Evolutionary conservation across 2,888 invertebrate species (phyloP), one percentile per base, ranked within the genome.

Genomic region (Drosophila putrida): DNA sequence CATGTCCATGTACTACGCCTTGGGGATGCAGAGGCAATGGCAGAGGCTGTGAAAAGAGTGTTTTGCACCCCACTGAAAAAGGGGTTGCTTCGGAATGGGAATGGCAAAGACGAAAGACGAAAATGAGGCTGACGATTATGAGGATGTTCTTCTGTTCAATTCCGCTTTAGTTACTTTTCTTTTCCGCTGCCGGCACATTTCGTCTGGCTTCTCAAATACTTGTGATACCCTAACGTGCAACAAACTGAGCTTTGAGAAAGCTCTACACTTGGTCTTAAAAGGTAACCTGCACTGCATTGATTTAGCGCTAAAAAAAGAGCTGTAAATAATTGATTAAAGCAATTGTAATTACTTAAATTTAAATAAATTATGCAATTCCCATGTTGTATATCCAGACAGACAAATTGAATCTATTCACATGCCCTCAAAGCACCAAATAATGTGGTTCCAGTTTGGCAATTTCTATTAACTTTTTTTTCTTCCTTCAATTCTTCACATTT

Each of bases 21-120:
- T 66, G 64, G 50, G 68, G 62, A 53, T 60, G 65, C 68, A 62
- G 51, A 27, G 33, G 35, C 53, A 49, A 39, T 11, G 49, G 38
- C 62, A 38, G 41, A 33, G 25, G 38, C 58, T 49, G 58, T 49
- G 59, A 64, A 53, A 75, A 61, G 55, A 47, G 57, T 67, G 67
- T 65, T 84, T 84, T 87, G 70, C 88, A 85, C 83, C 83, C 86
- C 87, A 78, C 71, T 71, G 20, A 38, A 76, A 77, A 80, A 80
- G 69, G 80, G 78, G 80, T 72, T 77, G 76, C 70, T 74, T 74
- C 60, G 59, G 15, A 31, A 31, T 9, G 31, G 8, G 8, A 31
- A 31, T 8, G 31, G 8, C 38, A 25, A 41, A 15, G 33, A 31
- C 11, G 53, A n/a, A 2, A 20, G 20, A 20, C 20, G 20, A 20